Percentiles rank a stretch among this genome's conserved stretches.
These are phyloP conservation scores for Pseudolycoriella hygida DNA, from an alignment of 2,888 invertebrate genomes.

Conservation along the genomic window DNA sequence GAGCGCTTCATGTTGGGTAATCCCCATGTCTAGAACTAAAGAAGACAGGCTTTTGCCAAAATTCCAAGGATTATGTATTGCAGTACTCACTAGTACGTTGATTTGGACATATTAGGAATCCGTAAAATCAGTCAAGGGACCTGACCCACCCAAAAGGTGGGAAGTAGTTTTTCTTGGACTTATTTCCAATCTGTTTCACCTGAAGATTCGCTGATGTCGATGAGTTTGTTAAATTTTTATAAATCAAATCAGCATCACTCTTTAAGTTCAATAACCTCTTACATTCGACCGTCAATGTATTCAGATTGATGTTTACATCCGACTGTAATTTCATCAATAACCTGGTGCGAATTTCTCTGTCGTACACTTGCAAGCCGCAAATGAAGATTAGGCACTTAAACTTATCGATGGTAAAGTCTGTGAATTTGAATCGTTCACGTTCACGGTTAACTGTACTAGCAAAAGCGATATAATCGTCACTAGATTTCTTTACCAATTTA, in stretches of 20 bases:
- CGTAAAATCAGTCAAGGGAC: too few relatives aligned
- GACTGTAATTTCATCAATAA: constrained; percentile 10
- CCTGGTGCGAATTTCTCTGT: constrained; percentile 10
- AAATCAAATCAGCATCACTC: background rate
- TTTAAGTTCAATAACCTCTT: background rate
- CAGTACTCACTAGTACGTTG: too few relatives aligned
- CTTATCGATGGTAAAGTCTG: constrained; percentile 9
- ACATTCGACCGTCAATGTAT: background rate
- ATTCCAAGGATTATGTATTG: too few relatives aligned
- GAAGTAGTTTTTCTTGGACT: too few relatives aligned
- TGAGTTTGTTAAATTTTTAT: too few relatives aligned
- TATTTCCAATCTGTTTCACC: too few relatives aligned
- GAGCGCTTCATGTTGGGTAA: too few relatives aligned
- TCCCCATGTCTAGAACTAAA: too few relatives aligned
- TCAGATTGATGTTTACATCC: background rate
- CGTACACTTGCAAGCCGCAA: constrained; percentile 9
- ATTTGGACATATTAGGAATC: too few relatives aligned
- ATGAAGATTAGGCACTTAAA: constrained; percentile 13
- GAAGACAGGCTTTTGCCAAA: too few relatives aligned
- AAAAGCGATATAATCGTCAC: constrained; percentile 10
- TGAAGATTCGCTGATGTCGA: too few relatives aligned
- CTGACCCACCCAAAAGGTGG: too few relatives aligned
- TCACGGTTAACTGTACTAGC: constrained; percentile 9
- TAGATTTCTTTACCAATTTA: constrained; percentile 8
- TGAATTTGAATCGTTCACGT: constrained; percentile 11